These are phyloP conservation scores for Rhadina sibilatrix DNA, from an alignment of 2,113 vertebrate genomes.

Conservation along the genomic window DNA sequence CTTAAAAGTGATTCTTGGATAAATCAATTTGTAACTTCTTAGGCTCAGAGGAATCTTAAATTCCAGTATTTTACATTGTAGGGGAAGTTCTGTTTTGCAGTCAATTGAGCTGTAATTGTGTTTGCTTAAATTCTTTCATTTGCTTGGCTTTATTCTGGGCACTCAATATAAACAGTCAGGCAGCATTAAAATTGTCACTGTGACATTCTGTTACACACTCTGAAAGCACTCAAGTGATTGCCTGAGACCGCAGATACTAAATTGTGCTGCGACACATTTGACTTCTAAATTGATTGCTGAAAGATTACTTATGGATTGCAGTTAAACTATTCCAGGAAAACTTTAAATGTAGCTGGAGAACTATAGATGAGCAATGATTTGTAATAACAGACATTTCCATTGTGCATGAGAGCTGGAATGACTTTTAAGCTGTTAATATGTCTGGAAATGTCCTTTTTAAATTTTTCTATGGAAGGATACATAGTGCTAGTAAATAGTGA, in stretches of 20 bases:
- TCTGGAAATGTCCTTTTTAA: background rate
- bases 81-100: background rate
- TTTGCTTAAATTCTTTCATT: constrained; percentile 27
- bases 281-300: constrained; percentile 11
- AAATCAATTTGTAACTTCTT: background rate
- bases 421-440: background rate
- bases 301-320: constrained; percentile 25
- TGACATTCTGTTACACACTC: background rate
- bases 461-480: background rate
- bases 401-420: background rate
- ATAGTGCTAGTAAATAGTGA: background rate
- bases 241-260: background rate
- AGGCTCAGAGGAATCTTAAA: background rate
- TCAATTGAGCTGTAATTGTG: background rate
- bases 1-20: background rate
- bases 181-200: background rate
- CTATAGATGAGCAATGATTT: background rate
- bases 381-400: background rate
- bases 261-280: background rate
- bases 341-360: background rate
- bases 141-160: background rate
- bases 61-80: background rate
- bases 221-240: constrained; percentile 37
- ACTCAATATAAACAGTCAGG: background rate
- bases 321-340: constrained; percentile 12